Evolutionary conservation across 2,797 vertebrate genomes (phyloP), one percentile per base, ranked within the genome.

Genomic region (Enteromius afrohamiltoni): DNA sequence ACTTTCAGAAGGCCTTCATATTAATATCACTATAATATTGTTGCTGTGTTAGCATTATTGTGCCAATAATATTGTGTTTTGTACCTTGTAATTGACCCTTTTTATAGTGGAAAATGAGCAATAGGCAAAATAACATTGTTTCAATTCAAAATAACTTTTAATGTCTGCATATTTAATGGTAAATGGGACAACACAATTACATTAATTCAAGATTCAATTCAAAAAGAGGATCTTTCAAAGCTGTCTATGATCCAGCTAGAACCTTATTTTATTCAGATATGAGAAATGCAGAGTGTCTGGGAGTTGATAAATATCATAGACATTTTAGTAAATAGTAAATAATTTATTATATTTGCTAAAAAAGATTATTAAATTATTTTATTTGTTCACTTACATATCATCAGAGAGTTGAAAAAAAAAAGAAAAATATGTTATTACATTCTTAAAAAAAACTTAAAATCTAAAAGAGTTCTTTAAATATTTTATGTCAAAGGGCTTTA

Each of bases 141-240:
- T 17, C 6, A 64, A 17, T 64, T 64, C 14, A 64, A 64, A 64
- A 8, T 14, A 31, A 31, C 14, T 16, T 64, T 23, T 68, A 2
- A 16, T 16, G 6, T 45, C 13, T 6, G 23, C 14, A 8, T 45
- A 8, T 45, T 45, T 45, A 23, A 23, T 23, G n/a, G 8, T 70
- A 16, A 45, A 26, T 23, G 1, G 13, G 40, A 26, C 14, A 16
- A 45, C 26, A 47, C 9, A 17, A 49, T 49, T 14, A 5, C 14
- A 49, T 5, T 49, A 49, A 47, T 47, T 47, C 3, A 47, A 31
- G 16, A 29, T 10, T 34, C 7, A 34, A 51, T 73, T 31, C 10
- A 74, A 29, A 26, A 73, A 73, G 69, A 49, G 7, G 26, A 73
- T 74, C 47, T 74, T 74, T 34, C 45, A 68, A 19, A 42, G 34